Percentiles rank a stretch among this genome's conserved stretches.
Conservation (phyloP, 2,888 invertebrate species). For the Bellardia bayeri region DNA sequence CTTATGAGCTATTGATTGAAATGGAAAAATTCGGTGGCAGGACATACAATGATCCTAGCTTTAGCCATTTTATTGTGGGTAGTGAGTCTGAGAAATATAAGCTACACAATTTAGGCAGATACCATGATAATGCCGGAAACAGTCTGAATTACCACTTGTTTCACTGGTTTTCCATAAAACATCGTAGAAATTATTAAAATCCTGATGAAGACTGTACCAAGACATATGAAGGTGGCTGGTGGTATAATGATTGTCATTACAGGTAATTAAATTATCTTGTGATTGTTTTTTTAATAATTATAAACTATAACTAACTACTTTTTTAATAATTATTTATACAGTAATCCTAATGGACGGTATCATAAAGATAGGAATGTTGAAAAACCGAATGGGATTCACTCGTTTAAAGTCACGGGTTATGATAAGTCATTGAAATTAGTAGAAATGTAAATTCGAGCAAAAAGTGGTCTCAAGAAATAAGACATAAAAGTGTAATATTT, state of each 20-base stretch:
- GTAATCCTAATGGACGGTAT: slow-evolving; percentile 6
- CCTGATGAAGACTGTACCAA: not conserved
- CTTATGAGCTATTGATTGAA: not conserved
- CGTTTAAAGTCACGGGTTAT: not conserved
- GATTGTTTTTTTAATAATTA: not conserved
- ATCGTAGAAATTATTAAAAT: slow-evolving; percentile 13
- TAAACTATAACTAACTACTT: not conserved
- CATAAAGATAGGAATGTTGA: too few relatives aligned
- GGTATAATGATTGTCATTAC: slow-evolving; percentile 11
- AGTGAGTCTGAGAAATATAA: not conserved
- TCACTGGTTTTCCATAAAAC: not conserved
- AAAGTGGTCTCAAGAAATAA: not conserved
- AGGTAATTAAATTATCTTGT: not conserved
- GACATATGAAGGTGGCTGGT: not conserved
- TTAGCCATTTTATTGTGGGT: not conserved
- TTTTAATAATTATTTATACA: not conserved
- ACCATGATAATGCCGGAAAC: not conserved
- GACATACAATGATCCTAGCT: not conserved
- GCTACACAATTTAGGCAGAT: slow-evolving; percentile 2
- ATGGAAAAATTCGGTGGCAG: not conserved
- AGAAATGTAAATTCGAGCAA: slow-evolving; percentile 6
- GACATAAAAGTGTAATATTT: too few relatives aligned
- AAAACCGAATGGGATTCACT: not conserved
- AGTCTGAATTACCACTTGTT: not conserved
- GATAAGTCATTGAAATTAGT: not conserved